Conservation (phyloP, 2,888 invertebrate genomes). For the Marasmarcha lunaedactyla region DNA sequence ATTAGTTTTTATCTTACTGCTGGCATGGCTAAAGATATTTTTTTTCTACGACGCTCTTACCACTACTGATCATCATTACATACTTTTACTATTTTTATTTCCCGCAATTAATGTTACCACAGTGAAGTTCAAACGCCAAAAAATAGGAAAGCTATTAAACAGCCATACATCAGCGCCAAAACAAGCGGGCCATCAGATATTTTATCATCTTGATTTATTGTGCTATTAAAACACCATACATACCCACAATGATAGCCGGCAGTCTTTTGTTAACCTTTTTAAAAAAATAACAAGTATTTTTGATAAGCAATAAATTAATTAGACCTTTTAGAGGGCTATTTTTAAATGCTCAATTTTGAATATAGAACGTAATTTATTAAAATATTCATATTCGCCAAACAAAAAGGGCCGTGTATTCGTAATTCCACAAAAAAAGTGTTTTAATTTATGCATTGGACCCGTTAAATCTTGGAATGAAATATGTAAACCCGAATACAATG, state of each 20-base stretch:
- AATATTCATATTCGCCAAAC: not conserved
- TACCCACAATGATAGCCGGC: not conserved
- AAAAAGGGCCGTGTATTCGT: not conserved
- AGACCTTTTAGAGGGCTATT: too few relatives aligned
- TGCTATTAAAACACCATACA: slow-evolving; percentile 36
- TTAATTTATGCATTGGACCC: slow-evolving; percentile 1
- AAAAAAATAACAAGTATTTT: too few relatives aligned
- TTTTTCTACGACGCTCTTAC: too few relatives aligned
- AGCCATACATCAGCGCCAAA: slow-evolving; percentile 23
- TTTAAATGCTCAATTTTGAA: too few relatives aligned
- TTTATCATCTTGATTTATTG: slow-evolving; percentile 43
- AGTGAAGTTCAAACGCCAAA: slow-evolving; percentile 7
- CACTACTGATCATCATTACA: too few relatives aligned
- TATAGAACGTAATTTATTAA: too few relatives aligned
- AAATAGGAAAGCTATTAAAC: slow-evolving; percentile 29
- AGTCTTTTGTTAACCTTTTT: too few relatives aligned
- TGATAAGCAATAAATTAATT: too few relatives aligned
- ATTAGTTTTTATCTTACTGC: too few relatives aligned
- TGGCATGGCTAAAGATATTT: too few relatives aligned
- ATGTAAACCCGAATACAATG: slow-evolving; percentile 1
- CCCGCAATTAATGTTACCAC: too few relatives aligned
- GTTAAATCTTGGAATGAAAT: not conserved
- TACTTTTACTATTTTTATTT: too few relatives aligned
- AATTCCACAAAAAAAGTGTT: not conserved
- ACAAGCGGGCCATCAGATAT: slow-evolving; percentile 27